Conservation (phyloP, 2,113 vertebrate genomes). For the Cynoglossus semilaevis region DNA sequence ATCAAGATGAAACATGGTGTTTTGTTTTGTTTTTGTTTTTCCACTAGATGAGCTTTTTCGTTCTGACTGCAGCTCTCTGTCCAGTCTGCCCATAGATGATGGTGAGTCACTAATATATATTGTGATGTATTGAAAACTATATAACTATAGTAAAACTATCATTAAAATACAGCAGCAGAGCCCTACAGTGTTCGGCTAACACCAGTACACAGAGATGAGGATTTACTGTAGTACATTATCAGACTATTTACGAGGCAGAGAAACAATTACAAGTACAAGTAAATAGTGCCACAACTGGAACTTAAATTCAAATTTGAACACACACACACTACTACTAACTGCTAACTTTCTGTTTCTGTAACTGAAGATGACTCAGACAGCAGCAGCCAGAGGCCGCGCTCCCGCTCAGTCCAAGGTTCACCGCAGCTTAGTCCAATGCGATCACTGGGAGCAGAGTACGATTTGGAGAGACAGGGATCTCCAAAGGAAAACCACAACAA, state of each 20-base stretch:
- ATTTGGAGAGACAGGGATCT: slow-evolving; percentile 61
- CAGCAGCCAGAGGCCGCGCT: slow-evolving; percentile 75
- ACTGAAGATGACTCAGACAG: slow-evolving; percentile 77
- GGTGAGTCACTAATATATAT: slow-evolving; percentile 74
- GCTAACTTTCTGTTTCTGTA: slow-evolving; percentile 4
- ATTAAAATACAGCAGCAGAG: not conserved
- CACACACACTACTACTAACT: too few relatives aligned
- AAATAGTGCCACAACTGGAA: too few relatives aligned
- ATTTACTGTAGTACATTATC: too few relatives aligned
- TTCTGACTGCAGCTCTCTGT: slow-evolving; percentile 90
- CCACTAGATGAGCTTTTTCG: slow-evolving; percentile 87
- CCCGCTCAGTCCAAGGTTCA: slow-evolving; percentile 84
- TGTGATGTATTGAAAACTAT: not conserved
- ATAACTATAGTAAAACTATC: not conserved
- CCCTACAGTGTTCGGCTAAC: too few relatives aligned
- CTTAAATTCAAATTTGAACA: too few relatives aligned
- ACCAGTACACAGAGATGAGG: too few relatives aligned
- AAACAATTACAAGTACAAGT: too few relatives aligned
- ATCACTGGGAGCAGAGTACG: slow-evolving; percentile 74
- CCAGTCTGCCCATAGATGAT: slow-evolving; percentile 86
- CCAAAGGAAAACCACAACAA: slow-evolving; percentile 68
- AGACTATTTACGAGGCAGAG: too few relatives aligned
- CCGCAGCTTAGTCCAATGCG: slow-evolving; percentile 85
- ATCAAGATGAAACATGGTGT: too few relatives aligned
- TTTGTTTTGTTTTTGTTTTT: not conserved